Base-by-base conservation (phyloP, 2,113 vertebrate species). In the Periophthalmodon schlosseri region DNA sequence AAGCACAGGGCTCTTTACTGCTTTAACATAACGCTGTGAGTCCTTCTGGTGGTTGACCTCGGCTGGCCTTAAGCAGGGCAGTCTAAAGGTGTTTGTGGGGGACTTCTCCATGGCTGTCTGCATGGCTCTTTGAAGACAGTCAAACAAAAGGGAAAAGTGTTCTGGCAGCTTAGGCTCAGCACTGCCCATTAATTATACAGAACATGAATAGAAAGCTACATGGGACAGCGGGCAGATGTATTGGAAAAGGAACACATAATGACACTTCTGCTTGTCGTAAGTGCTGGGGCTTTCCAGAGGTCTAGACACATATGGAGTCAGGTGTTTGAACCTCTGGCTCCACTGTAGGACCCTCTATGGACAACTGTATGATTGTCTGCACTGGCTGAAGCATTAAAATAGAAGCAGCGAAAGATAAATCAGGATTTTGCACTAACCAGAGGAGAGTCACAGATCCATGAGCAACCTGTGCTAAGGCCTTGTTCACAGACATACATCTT, bases 11-110 rank as follows among this genome's bases (percentile, higher is more conserved):
- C 20, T 69, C 72, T 74, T 82, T 47, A 86, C 54, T 68, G 65
- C 63, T 63, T 44, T 81, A 54, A 73, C 63, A 82, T 76, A 88
- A 74, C 23, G 58, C 50, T 69, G 64, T 69, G 69, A 80, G 73
- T 75, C 68, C 70, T 82, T 74, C 57, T 81, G 77, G 77, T 28
- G 60, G 18, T 74, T 88, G 75, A 87, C 83, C 86, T 83, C 75
- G 36, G 54, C 33, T 83, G 61, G 61, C 44, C 72, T 71, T 81
- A 39, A 50, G 70, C 56, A 64, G 12, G 20, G 50, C 47, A 75
- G 76, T 70, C 81, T 67, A 64, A 70, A 67, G 54, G 73, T 85
- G 73, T 70, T 65, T 74, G 74, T 68, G 67, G 78, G 70, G 72
- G 74, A 84, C 73, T 69, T 70, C 76, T 71, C 68, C 72, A 73